Evolutionary conservation across 2,888 invertebrate species (phyloP).

Genomic region (Odiellus spinosus): DNA sequence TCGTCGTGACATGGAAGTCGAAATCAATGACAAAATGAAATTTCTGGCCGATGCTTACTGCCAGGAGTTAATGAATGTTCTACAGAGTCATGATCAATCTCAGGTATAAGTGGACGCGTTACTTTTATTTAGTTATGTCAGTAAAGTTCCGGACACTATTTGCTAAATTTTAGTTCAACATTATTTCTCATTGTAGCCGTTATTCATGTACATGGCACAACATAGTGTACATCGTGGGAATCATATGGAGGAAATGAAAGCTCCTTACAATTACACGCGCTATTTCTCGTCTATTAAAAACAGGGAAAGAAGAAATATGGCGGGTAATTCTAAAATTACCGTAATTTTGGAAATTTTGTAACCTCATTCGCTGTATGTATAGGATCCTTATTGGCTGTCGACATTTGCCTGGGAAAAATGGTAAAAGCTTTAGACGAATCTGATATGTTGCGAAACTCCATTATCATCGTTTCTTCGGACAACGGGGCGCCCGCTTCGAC

Average conservation of each 20-base stretch:
- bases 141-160: too few relatives aligned
- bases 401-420: constrained; percentile 65
- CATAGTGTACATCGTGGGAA: constrained; percentile 80
- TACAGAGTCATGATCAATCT: too few relatives aligned
- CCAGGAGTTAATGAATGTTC: too few relatives aligned
- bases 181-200: constrained; percentile 42
- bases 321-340: constrained; percentile 41
- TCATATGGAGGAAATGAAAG: constrained; percentile 62
- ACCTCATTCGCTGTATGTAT: constrained; percentile 25
- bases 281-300: constrained; percentile 51
- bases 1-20: too few relatives aligned
- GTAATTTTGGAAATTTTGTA: too few relatives aligned
- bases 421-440: constrained; percentile 47
- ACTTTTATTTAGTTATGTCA: too few relatives aligned
- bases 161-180: too few relatives aligned
- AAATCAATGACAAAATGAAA: too few relatives aligned
- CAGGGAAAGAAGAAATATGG: constrained; percentile 40
- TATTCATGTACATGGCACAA: constrained; percentile 75
- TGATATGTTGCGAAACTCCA: constrained; percentile 57
- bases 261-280: constrained; percentile 50
- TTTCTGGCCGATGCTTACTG: too few relatives aligned
- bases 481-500: constrained; percentile 54
- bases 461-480: constrained; percentile 72
- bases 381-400: constrained; percentile 72
- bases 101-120: too few relatives aligned